A percentile compares a stretch with the other conserved stretches of the same genome.
Conservation (phyloP, 2,888 invertebrate genomes). For the Heliconius ismenius region DNA sequence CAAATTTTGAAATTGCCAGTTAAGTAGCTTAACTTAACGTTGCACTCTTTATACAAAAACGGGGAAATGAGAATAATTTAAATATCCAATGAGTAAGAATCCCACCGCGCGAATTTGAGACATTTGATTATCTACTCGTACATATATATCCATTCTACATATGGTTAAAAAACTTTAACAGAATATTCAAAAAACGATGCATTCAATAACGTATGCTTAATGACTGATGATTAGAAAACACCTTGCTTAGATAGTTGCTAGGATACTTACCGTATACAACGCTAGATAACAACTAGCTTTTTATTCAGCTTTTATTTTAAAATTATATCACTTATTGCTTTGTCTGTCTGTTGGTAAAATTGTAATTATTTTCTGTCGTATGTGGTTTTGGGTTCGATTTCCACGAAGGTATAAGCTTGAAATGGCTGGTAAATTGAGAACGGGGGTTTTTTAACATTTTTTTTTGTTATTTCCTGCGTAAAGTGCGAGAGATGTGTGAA, state of each 20-base stretch:
- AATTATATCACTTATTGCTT: background rate
- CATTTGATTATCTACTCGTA: too few species aligned
- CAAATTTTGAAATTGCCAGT: too few species aligned
- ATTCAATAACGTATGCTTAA: background rate
- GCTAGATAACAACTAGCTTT: constrained; percentile 6
- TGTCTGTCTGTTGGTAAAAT: background rate
- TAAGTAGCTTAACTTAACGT: too few species aligned
- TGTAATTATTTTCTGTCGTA: background rate
- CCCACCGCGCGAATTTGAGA: too few species aligned
- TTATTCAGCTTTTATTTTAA: background rate
- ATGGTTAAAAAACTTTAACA: too few species aligned
- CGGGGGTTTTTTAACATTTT: background rate
- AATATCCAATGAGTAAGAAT: too few species aligned
- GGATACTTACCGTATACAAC: constrained; percentile 12
- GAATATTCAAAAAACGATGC: background rate
- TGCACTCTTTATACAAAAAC: too few species aligned
- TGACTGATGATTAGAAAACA: background rate
- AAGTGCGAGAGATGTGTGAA: background rate
- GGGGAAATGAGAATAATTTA: too few species aligned
- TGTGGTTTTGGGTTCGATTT: background rate
- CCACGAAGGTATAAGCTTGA: background rate
- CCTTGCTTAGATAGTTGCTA: constrained; percentile 24
- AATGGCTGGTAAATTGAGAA: background rate
- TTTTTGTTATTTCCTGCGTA: background rate
- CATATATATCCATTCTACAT: too few species aligned